Evolutionary conservation across 2,797 vertebrate genomes (phyloP), one percentile per base, ranked within the genome.

Genomic region (Crocidura indochinensis): DNA sequence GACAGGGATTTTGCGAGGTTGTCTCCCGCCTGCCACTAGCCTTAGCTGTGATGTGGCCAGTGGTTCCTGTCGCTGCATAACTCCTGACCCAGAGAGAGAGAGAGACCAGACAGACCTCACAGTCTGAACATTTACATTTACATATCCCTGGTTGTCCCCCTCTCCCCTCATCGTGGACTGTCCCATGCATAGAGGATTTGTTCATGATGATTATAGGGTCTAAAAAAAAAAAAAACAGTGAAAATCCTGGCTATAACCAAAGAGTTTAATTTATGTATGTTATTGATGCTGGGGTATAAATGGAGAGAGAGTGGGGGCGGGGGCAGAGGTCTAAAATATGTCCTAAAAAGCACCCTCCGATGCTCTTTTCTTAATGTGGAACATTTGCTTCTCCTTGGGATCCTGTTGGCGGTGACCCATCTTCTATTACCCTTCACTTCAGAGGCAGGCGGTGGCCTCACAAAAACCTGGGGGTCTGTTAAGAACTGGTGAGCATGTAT

Each of bases 351-450:
- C 90, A 69, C 93, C 93, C 96, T 96, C 94, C 72, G 91, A 89
- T 24, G 84, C 93, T 87, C 92, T 94, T 96, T 95, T 92, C 78
- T 92, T 93, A 96, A 94, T 96, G 94, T 94, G 96, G 96, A 97
- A 95, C 46, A 91, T 96, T 97, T 89, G 89, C 84, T 96, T 96
- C 97, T 97, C 84, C 27, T 96, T 72, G 53, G 2, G 1, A 96
- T 96, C 90, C 92, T 96, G 96, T 98, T 95, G 97, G 98, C 97
- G 97, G 98, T 98, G 95, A 84, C 95, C 91, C 94, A 94, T 97
- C 97, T 98, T 97, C 97, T 91, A 74, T 95, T 96, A 97, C 97
- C 97, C 97, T 98, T 98, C 98, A 98, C 98, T 94, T 96, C 96
- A 97, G 95, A 97, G 95, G 96, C 96, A 97, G 97, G 97, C 96